These are phyloP conservation scores for Diabrotica virgifera DNA, from an alignment of 1,140 invertebrate genomes.

Conservation along the genomic window DNA sequence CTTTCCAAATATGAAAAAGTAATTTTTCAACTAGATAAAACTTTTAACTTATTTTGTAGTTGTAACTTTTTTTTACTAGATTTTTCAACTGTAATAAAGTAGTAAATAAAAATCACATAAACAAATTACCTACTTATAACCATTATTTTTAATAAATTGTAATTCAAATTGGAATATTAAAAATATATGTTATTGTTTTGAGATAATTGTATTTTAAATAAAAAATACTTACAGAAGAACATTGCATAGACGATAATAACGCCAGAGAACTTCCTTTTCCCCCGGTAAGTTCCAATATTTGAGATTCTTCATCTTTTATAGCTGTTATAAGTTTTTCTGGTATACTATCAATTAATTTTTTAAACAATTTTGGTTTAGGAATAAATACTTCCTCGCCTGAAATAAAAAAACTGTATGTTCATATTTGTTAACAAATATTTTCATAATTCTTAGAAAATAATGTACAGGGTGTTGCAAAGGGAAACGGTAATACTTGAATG, in stretches of 20 bases:
- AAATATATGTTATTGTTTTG: too few species aligned
- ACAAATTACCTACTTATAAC: background rate
- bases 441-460: too few species aligned
- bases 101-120: too few species aligned
- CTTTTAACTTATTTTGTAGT: too few species aligned
- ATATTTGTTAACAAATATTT: too few species aligned
- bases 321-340: constrained; percentile 28
- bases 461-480: too few species aligned
- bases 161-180: too few species aligned
- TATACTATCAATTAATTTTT: constrained; percentile 22
- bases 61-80: too few species aligned
- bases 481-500: too few species aligned
- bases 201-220: background rate
- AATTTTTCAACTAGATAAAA: too few species aligned
- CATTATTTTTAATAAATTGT: background rate
- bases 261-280: constrained; percentile 72
- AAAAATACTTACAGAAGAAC: constrained; percentile 36
- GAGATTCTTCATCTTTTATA: constrained; percentile 27
- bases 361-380: constrained; percentile 19
- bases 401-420: background rate
- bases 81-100: too few species aligned
- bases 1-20: too few species aligned
- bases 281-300: constrained; percentile 52
- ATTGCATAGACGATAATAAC: constrained; percentile 53
- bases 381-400: constrained; percentile 9